Percentiles rank a stretch among this genome's conserved stretches.
phyloP scores from a whole-genome alignment of 2,113 vertebrate genomes.

The Clarias magur region DNA sequence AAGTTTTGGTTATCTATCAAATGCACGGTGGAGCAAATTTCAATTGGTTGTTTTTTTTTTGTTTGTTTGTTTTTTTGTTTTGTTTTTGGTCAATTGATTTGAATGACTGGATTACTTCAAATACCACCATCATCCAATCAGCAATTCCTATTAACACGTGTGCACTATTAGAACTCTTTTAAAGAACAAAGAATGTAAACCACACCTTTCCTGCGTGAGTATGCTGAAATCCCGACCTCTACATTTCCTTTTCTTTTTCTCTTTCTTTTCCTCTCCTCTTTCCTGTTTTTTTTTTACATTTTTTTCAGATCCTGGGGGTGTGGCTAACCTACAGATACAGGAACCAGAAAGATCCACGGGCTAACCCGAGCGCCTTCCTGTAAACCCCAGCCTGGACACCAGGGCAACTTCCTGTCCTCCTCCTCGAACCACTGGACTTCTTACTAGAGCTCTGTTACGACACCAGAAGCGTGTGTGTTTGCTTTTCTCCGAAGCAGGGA shows the following conservation, averaged over 20 bases:
- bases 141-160: too few species aligned
- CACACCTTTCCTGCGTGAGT: background rate
- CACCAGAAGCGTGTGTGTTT: conserved; percentile 33
- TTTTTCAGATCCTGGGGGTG: conserved; percentile 87
- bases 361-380: conserved; percentile 94
- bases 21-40: background rate
- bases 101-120: too few species aligned
- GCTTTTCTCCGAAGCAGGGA: conserved; percentile 36
- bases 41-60: too few species aligned
- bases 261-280: background rate
- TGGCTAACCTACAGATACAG: conserved; percentile 94
- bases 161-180: background rate
- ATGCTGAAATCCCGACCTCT: background rate
- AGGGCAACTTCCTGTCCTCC: conserved; percentile 10
- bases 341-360: conserved; percentile 91
- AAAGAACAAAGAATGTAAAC: background rate
- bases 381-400: conserved; percentile 60
- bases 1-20: background rate
- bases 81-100: too few species aligned
- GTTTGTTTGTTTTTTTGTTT: too few species aligned
- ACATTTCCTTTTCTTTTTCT: background rate
- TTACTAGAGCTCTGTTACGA: conserved; percentile 31
- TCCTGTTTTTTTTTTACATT: conserved; percentile 55
- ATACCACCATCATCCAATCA: too few species aligned
- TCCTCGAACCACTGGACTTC: conserved; percentile 27